Conservation (phyloP, 1,140 invertebrate genomes). For the Brachionus koreanus region DNA sequence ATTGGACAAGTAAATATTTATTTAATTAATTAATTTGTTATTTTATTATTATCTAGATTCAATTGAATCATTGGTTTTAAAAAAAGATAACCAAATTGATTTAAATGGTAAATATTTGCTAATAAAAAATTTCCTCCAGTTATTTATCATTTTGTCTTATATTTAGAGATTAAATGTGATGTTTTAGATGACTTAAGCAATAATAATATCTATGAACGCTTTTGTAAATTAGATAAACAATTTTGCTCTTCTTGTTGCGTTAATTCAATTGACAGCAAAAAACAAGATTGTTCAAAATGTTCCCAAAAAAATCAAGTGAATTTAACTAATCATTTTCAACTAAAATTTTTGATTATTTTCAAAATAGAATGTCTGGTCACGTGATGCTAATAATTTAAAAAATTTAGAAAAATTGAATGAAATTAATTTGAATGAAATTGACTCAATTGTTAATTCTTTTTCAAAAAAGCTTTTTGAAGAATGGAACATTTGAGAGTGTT, state of each 20-base stretch:
- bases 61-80: not conserved
- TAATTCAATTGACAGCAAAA: not conserved
- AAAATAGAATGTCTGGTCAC: not conserved
- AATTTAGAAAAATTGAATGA: not conserved
- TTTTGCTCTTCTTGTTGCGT: not conserved
- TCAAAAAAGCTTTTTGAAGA: not conserved
- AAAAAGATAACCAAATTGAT: not conserved
- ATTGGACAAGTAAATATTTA: conserved; percentile 8
- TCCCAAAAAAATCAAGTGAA: not conserved
- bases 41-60: not conserved
- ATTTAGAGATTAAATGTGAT: not conserved
- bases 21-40: not conserved
- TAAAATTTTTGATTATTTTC: not conserved
- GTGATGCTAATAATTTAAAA: not conserved
- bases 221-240: not conserved
- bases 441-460: not conserved
- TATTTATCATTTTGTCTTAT: not conserved
- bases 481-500: not conserved
- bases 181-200: not conserved
- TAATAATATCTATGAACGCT: not conserved
- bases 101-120: not conserved
- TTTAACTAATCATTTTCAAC: not conserved
- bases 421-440: not conserved
- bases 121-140: not conserved
- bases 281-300: not conserved